A percentile compares a stretch with the other conserved stretches of the same genome.
Conservation (phyloP, 2,888 invertebrate genomes). For the Argyra leucocephala region DNA sequence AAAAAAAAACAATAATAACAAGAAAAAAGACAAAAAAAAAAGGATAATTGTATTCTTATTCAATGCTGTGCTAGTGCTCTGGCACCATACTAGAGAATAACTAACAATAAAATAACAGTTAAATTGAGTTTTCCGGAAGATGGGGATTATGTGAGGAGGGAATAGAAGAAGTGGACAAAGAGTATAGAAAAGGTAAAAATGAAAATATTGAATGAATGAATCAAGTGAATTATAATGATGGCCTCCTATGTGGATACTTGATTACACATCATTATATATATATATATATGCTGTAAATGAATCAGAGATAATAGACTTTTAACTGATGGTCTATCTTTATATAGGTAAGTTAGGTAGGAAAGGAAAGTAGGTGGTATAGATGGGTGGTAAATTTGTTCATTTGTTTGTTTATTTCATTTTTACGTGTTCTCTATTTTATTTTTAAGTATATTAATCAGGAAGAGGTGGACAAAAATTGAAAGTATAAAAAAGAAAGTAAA, state of each 20-base stretch:
- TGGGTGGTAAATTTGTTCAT: background rate
- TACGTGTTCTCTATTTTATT: background rate
- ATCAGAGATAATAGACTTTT: background rate
- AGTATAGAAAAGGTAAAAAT: background rate
- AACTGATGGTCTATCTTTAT: background rate
- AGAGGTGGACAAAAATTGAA: background rate
- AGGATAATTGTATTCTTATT: background rate
- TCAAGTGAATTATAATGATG: background rate
- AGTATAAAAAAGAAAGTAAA: background rate
- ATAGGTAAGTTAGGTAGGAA: too few species aligned
- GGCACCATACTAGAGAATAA: background rate
- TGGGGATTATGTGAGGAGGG: background rate
- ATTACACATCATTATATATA: constrained; percentile 1
- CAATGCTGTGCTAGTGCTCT: background rate
- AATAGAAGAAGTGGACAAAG: background rate
- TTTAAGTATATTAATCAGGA: background rate
- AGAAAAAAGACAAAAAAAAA: background rate
- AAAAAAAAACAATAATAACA: background rate
- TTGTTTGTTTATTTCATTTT: background rate
- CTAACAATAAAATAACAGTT: background rate
- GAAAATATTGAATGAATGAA: background rate
- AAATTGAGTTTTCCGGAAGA: background rate
- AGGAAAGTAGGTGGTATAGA: too few species aligned
- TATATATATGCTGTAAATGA: too few species aligned
- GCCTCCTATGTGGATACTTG: background rate